Base-by-base conservation (phyloP, 2,797 vertebrate genomes). In the Kryptopterus vitreolus region DNA sequence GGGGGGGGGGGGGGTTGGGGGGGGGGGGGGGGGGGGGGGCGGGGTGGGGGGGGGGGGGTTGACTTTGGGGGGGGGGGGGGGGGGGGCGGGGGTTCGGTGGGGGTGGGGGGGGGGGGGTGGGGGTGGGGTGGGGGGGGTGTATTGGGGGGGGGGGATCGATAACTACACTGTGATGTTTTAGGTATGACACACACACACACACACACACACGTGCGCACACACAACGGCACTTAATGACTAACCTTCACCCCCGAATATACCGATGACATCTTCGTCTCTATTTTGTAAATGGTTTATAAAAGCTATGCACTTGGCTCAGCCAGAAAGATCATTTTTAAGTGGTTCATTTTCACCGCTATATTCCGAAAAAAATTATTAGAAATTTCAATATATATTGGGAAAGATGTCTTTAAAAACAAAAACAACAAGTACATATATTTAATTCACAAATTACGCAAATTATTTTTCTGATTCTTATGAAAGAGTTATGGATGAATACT, bases 381-480 rank as follows among this genome's bases (percentile, higher is more conserved):
- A n/a, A 38, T 59, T 65, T 58, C 79, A 69, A 26, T 63, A 66
- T 76, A 80, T 82, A 78, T 79, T 78, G 35, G 79, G 58, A 77
- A 76, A 90, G 73, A 88, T 85, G 84, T 87, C 59, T 86, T 87
- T 24, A 80, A 87, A 75, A 85, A 55, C 50, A 58, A 72, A 79
- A 63, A 61, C 35, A 26, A n/a, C n/a, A n/a, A n/a, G 73, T 71
- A 55, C 29, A 4, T 85, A 81, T 86, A 84, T 84, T 78, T 78
- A 61, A 86, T 85, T 81, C 73, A 43, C 38, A 43, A 43, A 43
- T 85, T 87, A 79, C 84, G 87, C 74, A 81, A 83, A 90, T 83
- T 15, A 89, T 90, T 90, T 89, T 90, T 88, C 69, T 87, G 87
- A 87, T 86, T 79, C 68, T 83, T 83, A 77, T 53, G 12, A 65